phyloP scores from a whole-genome alignment of 2,888 invertebrate genomes.

The Parapristionchus giblindavisi region DNA sequence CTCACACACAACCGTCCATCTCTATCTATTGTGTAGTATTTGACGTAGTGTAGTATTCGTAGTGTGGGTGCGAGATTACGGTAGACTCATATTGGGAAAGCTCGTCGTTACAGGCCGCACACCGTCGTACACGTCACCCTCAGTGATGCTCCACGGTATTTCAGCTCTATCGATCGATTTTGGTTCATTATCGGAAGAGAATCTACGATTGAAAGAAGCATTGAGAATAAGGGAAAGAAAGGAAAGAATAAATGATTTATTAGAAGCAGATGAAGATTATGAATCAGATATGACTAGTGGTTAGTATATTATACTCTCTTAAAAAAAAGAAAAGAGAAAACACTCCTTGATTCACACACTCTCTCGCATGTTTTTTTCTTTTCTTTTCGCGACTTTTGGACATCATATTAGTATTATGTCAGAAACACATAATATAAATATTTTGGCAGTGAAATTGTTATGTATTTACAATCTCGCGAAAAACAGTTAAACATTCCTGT shows the following conservation, averaged over 20 bases:
- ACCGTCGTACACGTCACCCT: constrained; percentile 47
- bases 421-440: no score
- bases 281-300: constrained; percentile 58
- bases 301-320: no score
- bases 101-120: constrained; percentile 52
- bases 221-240: constrained; percentile 47
- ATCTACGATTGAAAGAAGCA: constrained; percentile 56
- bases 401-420: no score
- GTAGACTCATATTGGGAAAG: not conserved
- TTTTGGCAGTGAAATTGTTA: no score
- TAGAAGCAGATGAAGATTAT: constrained; percentile 58
- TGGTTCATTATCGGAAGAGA: constrained; percentile 60
- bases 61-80: not conserved
- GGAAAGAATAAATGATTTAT: constrained; percentile 44
- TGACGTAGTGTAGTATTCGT: not conserved
- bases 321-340: no score
- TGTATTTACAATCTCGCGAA: no score
- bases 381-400: no score
- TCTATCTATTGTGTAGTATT: not conserved
- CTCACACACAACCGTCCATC: not conserved
- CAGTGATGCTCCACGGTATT: constrained; percentile 62
- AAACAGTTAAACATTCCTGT: no score
- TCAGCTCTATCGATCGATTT: constrained; percentile 66
- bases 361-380: no score
- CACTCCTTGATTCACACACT: no score